These are phyloP conservation scores for Tipula vernalis DNA, from an alignment of 2,888 invertebrate genomes.

Conservation along the genomic window DNA sequence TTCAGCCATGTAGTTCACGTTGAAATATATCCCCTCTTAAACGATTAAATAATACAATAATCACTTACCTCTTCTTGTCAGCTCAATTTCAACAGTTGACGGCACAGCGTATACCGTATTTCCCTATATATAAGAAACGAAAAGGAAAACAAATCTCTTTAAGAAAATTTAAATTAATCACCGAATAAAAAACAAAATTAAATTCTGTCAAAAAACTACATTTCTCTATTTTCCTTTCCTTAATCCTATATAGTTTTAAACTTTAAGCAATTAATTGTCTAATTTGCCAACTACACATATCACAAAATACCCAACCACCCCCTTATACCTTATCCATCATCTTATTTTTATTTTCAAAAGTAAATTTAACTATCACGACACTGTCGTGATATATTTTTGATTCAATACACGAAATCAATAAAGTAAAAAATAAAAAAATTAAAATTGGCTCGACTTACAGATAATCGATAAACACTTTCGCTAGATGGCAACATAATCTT, in stretches of 20 bases:
- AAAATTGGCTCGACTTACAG: not conserved
- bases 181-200: not conserved
- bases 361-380: not conserved
- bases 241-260: not conserved
- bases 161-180: not conserved
- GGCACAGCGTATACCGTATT: not conserved
- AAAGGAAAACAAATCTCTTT: not conserved
- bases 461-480: constrained; percentile 5
- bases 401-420: not conserved
- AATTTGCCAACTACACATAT: not conserved
- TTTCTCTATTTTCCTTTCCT: not conserved
- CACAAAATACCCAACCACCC: not conserved
- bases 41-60: too few relatives aligned
- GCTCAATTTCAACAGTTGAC: constrained; percentile 8
- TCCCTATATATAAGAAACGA: not conserved
- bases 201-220: not conserved
- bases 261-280: not conserved
- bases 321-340: not conserved
- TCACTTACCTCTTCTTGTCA: constrained; percentile 5
- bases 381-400: not conserved
- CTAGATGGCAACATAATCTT: not conserved
- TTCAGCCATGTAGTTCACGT: too few relatives aligned
- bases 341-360: not conserved
- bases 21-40: too few relatives aligned
- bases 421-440: not conserved